These are phyloP conservation scores for Eustalomyia histrio DNA, from an alignment of 2,888 invertebrate genomes.

Conservation along the genomic window DNA sequence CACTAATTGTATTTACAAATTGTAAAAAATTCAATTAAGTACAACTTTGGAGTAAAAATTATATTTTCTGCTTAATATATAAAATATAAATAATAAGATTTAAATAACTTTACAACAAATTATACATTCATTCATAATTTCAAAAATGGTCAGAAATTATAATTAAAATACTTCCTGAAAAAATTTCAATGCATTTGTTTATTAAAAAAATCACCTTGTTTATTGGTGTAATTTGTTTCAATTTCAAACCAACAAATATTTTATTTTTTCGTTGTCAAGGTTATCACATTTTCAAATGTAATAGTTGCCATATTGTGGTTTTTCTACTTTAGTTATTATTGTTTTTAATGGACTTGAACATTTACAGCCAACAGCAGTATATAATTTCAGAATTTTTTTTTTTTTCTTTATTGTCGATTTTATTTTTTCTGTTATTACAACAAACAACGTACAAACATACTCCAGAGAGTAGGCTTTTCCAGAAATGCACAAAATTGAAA, in stretches of 20 bases:
- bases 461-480: slow-evolving; percentile 1
- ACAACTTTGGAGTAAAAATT: too few species aligned
- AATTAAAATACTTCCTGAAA: too few species aligned
- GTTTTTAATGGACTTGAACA: slow-evolving; percentile 64
- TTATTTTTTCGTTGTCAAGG: slow-evolving; percentile 63
- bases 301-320: slow-evolving; percentile 62
- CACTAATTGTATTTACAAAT: too few species aligned
- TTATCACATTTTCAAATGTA: slow-evolving; percentile 46
- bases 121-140: too few species aligned
- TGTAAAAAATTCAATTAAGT: too few species aligned
- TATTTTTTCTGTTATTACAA: not conserved
- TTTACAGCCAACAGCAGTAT: slow-evolving; percentile 4
- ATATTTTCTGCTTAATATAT: too few species aligned
- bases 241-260: not conserved
- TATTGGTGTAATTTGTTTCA: slow-evolving; percentile 28
- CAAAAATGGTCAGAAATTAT: too few species aligned
- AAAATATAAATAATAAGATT: too few species aligned
- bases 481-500: slow-evolving; percentile 3
- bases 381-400: slow-evolving; percentile 52
- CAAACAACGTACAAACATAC: not conserved
- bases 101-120: too few species aligned
- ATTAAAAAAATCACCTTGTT: too few species aligned
- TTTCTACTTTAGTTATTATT: slow-evolving; percentile 58
- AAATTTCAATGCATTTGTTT: too few species aligned
- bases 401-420: not conserved